phyloP scores from a whole-genome alignment of 2,113 vertebrate species.

The Phylloscopus trochilus region DNA sequence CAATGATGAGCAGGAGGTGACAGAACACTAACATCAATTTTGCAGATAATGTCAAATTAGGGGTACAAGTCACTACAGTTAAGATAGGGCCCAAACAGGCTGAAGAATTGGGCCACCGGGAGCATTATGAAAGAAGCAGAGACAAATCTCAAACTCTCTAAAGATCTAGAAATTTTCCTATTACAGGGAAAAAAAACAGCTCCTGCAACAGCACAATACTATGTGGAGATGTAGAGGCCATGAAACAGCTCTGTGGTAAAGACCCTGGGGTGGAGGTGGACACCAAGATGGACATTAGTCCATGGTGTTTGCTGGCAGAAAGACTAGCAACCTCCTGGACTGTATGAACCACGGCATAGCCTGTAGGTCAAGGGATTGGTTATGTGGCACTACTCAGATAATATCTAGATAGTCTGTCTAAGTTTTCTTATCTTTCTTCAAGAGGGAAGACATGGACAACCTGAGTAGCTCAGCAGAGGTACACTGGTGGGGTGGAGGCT shows the following conservation, averaged over 20 bases:
- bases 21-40: neutral
- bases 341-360: neutral
- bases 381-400: accelerated
- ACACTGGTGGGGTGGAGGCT: accelerated
- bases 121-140: neutral
- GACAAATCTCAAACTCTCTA: neutral
- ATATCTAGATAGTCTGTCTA: neutral
- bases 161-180: neutral
- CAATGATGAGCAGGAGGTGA: neutral
- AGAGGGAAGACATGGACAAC: neutral
- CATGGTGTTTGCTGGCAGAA: neutral
- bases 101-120: neutral
- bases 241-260: neutral
- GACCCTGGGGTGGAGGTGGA: neutral
- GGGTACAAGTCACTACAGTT: neutral
- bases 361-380: accelerated
- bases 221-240: neutral
- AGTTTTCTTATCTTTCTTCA: neutral
- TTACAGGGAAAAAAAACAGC: accelerated
- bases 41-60: neutral
- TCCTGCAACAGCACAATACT: neutral
- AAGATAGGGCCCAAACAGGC: neutral
- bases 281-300: neutral
- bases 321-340: neutral
- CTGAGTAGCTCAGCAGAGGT: neutral